Conservation (phyloP, 2,113 vertebrate genomes). For the Centrocercus urophasianus region DNA sequence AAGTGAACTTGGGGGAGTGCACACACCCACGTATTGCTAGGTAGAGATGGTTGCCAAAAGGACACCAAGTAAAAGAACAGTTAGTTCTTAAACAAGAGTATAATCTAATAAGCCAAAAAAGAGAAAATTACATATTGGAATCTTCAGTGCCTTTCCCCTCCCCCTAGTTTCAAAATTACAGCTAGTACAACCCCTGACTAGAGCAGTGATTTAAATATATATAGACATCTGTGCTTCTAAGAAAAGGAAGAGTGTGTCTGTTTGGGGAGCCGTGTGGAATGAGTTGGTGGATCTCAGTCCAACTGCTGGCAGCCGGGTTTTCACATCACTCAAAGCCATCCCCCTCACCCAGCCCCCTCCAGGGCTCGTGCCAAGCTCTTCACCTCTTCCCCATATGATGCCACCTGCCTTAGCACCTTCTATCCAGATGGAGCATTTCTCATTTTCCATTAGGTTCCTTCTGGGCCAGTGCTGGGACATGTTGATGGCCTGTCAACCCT, state of each 20-base stretch:
- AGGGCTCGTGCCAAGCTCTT: background rate
- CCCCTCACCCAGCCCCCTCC: background rate
- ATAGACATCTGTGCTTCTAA: constrained; percentile 69
- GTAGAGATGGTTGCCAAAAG: constrained; percentile 73
- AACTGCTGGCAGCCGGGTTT: constrained; percentile 61
- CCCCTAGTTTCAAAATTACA: constrained; percentile 41
- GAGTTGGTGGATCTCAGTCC: constrained; percentile 61
- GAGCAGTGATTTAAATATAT: constrained; percentile 54
- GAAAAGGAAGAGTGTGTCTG: constrained; percentile 63
- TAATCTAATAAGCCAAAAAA: constrained; percentile 72
- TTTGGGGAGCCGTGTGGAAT: constrained; percentile 65
- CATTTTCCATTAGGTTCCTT: background rate
- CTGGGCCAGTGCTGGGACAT: background rate
- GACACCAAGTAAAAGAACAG: constrained; percentile 74
- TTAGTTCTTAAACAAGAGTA: constrained; percentile 71
- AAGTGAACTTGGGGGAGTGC: constrained; percentile 64
- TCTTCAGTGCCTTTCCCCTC: constrained; percentile 39
- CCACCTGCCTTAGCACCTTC: constrained; percentile 43
- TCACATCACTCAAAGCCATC: constrained; percentile 36
- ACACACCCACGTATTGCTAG: constrained; percentile 70
- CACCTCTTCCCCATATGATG: background rate
- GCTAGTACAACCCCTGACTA: constrained; percentile 57
- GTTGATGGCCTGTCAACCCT: background rate
- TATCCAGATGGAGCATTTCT: background rate
- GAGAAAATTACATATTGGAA: constrained; percentile 63